These are phyloP conservation scores for Meteorus cinctellus DNA, from an alignment of 2,888 invertebrate species.

Conservation along the genomic window DNA sequence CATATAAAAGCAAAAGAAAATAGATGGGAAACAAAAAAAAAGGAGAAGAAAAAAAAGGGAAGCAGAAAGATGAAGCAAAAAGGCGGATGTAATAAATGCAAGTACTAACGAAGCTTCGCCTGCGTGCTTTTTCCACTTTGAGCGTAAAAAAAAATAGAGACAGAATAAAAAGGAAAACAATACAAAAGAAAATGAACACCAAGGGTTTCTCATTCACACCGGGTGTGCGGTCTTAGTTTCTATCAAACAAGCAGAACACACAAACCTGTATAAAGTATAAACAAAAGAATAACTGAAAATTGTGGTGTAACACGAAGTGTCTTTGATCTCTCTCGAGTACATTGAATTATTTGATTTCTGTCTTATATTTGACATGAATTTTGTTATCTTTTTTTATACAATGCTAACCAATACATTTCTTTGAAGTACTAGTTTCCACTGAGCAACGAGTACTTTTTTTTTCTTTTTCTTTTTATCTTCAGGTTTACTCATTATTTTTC, in stretches of 20 bases:
- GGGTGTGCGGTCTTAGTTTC: background rate
- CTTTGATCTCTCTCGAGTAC: background rate
- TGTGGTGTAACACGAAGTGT: background rate
- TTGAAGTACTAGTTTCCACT: too few species aligned
- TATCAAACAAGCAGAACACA: background rate
- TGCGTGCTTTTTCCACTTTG: conserved; percentile 23
- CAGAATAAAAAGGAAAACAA: background rate
- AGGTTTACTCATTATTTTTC: too few species aligned
- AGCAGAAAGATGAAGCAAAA: conserved; percentile 13
- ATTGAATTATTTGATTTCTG: background rate
- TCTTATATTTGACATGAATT: background rate
- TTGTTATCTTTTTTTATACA: background rate
- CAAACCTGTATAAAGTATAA: background rate
- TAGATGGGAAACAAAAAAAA: background rate
- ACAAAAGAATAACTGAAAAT: background rate
- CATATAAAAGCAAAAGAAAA: conserved; percentile 16
- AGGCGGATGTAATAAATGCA: conserved; percentile 34
- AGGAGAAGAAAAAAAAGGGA: background rate
- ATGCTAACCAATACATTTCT: too few species aligned
- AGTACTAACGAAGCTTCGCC: conserved; percentile 26
- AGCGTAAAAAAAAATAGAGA: conserved; percentile 14
- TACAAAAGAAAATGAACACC: background rate
- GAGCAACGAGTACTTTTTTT: too few species aligned
- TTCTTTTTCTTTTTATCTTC: too few species aligned
- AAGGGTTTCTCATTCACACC: conserved; percentile 7